Evolutionary conservation across 2,113 vertebrate genomes (phyloP).

Genomic region (Crotalus tigris): DNA sequence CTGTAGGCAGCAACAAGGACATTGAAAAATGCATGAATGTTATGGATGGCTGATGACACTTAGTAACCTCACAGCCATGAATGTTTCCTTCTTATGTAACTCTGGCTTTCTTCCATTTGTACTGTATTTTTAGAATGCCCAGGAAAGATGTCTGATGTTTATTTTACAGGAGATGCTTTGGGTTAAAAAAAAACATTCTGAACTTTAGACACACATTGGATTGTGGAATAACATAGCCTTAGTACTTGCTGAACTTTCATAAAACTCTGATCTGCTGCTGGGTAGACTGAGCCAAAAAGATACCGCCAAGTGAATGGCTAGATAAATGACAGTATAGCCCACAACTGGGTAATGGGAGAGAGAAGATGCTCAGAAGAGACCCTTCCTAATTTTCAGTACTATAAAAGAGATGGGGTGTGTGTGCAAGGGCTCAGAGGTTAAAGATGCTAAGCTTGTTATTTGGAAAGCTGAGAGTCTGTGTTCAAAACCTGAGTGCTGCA

Average conservation of each 20-base stretch:
- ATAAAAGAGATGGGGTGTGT: not conserved
- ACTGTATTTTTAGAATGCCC: constrained; percentile 6
- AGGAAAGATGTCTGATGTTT: not conserved
- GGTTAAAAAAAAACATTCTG: not conserved
- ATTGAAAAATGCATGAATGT: not conserved
- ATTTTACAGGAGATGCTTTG: not conserved
- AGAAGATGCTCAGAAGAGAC: not conserved
- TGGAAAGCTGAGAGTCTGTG: not conserved
- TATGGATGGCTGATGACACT: not conserved
- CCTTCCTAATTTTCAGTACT: not conserved
- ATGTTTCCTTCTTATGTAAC: not conserved
- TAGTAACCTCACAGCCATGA: not conserved
- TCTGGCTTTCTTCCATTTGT: not conserved
- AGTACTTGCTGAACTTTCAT: not conserved
- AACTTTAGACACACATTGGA: not conserved
- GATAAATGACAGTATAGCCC: not conserved
- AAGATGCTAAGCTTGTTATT: not conserved
- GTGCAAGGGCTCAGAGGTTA: not conserved
- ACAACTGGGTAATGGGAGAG: not conserved
- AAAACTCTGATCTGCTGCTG: not conserved
- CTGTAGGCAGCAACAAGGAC: not conserved
- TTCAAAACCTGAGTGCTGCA: not conserved
- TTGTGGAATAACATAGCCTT: not conserved
- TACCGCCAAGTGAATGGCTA: not conserved
- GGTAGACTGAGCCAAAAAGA: not conserved